Conservation (phyloP, 2,888 invertebrate species). For the Glyphotaelius pellucidus region DNA sequence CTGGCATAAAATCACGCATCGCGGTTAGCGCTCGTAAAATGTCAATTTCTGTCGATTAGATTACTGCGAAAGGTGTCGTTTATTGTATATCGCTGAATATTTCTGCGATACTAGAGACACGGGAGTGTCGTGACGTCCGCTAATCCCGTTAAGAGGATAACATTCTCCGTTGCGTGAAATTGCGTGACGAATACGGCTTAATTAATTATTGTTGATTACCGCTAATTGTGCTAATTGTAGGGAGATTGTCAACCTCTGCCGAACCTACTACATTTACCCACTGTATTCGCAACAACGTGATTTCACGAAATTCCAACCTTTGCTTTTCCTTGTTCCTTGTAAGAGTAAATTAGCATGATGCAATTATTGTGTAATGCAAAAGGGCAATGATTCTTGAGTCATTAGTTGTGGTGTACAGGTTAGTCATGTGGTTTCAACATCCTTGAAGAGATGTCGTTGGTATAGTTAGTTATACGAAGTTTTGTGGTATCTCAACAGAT, state of each 20-base stretch:
- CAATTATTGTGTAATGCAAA: no score
- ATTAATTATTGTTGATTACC: not conserved
- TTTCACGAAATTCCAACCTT: not conserved
- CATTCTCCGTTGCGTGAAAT: slow-evolving; percentile 14
- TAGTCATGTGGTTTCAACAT: no score
- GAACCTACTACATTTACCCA: no score
- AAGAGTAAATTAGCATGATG: not conserved
- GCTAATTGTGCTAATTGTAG: not conserved
- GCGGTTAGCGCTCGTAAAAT: not conserved
- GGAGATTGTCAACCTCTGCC: not conserved
- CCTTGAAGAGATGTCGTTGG: no score
- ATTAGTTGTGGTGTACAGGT: no score
- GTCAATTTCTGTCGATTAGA: not conserved
- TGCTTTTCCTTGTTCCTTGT: not conserved
- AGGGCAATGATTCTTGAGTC: no score
- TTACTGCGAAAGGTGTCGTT: not conserved
- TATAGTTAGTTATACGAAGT: no score
- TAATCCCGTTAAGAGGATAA: slow-evolving; percentile 18
- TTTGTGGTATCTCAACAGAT: no score
- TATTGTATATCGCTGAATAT: not conserved
- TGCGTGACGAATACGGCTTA: not conserved
- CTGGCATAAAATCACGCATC: not conserved
- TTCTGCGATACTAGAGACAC: not conserved
- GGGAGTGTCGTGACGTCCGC: not conserved
- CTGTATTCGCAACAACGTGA: not conserved